Evolutionary conservation across 2,888 invertebrate species (phyloP), one percentile per base, ranked within the genome.

Genomic region (Acleris literana): DNA sequence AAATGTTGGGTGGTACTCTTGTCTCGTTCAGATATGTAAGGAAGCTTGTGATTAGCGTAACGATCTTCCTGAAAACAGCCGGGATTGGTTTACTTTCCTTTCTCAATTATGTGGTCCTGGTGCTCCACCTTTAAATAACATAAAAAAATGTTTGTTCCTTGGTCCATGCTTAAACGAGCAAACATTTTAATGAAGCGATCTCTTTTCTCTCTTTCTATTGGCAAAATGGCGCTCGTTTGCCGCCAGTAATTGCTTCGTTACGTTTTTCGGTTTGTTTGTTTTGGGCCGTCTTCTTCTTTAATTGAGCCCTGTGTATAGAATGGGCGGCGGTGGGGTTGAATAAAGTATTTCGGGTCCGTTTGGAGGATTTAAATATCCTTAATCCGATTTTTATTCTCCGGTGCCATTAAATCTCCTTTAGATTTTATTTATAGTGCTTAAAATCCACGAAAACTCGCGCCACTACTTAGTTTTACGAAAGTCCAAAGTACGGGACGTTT

Each of bases 211-310:
- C 73, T 74, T 52, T 68, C 65, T 62, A 53, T 62, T 71, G 72
- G 69, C 72, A 74, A 73, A 75, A 74, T 70, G 71, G 71, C 73
- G 75, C 70, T 73, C 81, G 78, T 79, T 80, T 79, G 80, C 73
- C 76, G 74, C 71, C 75, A 71, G 82, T 85, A 85, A 86, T 86
- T 84, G 86, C 83, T 81, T 82, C 79, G 83, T 83, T 84, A 81
- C 75, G 75, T 77, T 81, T 81, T 81, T 79, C 74, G 76, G 72
- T 72, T 66, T 80, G 79, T 82, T 83, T 82, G 76, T 80, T 76
- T 78, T 71, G 68, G 56, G 70, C 72, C 73, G 71, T 71, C 77
- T 75, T 76, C 76, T 75, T 77, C 77, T 80, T 77, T 79, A 78
- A 79, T 79, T 78, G 74, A 74, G 67, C 68, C 51, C 64, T 61